Base-by-base conservation (phyloP, 2,797 vertebrate species). In the Eleutherodactylus coqui region DNA sequence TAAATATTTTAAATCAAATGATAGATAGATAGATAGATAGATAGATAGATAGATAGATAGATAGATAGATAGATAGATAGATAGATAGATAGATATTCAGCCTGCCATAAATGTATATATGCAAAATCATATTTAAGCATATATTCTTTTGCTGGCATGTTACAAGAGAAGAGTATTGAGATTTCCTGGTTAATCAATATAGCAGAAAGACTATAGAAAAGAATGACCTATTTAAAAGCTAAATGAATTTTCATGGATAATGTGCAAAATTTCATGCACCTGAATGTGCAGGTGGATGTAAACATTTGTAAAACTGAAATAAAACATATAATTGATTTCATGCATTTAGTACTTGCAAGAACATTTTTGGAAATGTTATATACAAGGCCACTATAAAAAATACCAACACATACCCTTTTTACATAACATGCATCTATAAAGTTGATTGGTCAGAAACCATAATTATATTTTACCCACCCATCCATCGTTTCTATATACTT, bases 11-110 rank as follows among this genome's bases (percentile, higher is more conserved):
- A 43, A 43, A 10, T 5, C 10, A 43, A 10, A 43, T 43, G 43
- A 43, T 43, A 43, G 43, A 51, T 41, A 60, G 53, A 27, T 79
- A 60, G 53, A 79, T 58, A 79, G 77, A 78, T 51, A 36, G 49
- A 78, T 53, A 34, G 49, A 78, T 53, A 78, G 75, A 78, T 78
- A 72, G 36, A 73, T 75, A 75, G 67, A 75, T 75, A 27, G 21
- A 24, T 36, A 34, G 64, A 69, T 69, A 69, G 64, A 69, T 69
- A 69, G 64, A 69, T 69, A 36, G 32, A 17, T 36, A n/a, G 21
- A 58, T 8, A 24, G 5, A n/a, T n/a, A n/a, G n/a, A n/a, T n/a
- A n/a, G n/a, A n/a, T n/a, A n/a, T n/a, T n/a, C n/a, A n/a, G n/a
- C 9, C 29, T 4, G 9, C 55, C 29, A 1, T 9, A 27, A 1